Base-by-base conservation (phyloP, 2,113 vertebrate genomes). In the Fukomys damarensis region DNA sequence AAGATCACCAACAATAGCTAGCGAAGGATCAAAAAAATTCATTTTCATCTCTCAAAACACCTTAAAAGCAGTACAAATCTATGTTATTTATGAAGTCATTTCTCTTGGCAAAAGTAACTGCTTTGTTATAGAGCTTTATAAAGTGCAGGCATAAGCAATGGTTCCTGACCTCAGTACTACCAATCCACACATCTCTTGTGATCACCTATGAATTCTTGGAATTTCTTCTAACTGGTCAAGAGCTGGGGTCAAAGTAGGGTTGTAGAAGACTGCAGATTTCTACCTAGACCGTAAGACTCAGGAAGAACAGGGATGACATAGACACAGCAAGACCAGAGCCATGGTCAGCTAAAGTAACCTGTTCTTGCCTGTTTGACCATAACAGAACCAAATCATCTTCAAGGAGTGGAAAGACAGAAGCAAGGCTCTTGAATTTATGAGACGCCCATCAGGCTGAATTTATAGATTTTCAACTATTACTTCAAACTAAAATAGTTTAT, bases 401-500 rank as follows among this genome's bases (percentile, higher is more conserved):
- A 91, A 95, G 30, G 10, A 17, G 61, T 35, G 7, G 8, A 87
- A 95, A 95, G 9, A 86, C 13, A 92, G 9, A 56, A 85, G 17
- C 70, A 77, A 30, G 20, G 72, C 5, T 83, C 82, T 91, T 85
- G 41, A 35, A 43, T 82, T 92, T 84, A 46, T n/a, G 7, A 93
- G 49, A 17, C 84, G 7, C 5, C 43, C 52, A 94, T 49, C 49
- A 95, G 94, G 63, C 0, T 70, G 54, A 96, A 38, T 66, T 85
- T 38, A 85, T 76, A 43, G 93, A 91, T 56, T 95, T 43, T 82
- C 46, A 95, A 82, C 63, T 92, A 80, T 92, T 74, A 86, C 38
- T 79, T 84, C 82, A 96, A 93, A 94, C 82, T 59, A 81, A 93
- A 92, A 82, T 38, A 41, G 70, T 63, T 85, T 72, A 65, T 58